Base-by-base conservation (phyloP, 2,113 vertebrate species). In the Alethe diademata region DNA sequence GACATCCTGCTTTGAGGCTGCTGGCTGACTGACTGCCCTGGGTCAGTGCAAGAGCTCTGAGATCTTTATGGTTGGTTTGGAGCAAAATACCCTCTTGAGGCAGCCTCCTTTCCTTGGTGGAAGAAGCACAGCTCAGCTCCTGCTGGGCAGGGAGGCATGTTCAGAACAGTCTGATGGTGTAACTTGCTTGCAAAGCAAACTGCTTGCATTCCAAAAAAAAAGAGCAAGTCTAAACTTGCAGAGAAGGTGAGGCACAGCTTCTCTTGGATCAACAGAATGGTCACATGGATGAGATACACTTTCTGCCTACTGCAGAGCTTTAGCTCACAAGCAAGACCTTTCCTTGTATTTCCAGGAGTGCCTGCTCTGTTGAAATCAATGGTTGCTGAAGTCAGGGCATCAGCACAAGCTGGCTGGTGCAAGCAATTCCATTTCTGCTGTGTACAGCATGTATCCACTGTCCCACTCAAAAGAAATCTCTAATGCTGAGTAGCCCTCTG, bases 1-100 rank as follows among this genome's bases (percentile, higher is more conserved):
- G 78, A 56, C n/a, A 67, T 67, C 48, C 35, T 81, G 24, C 51
- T 67, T 62, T 64, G 33, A 78, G 61, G 43, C 20, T 89, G 40
- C 72, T 51, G 38, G 9, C 56, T 92, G 72, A 24, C 43, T 65
- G 38, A 15, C 13, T 79, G 54, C 12, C 16, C 14, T 80, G 29
- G 29, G 15, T 47, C 22, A 80, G 0, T 0, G 1, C 25, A 53
- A 42, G 45, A 48, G 36, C 40, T 90, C 19, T 0, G 8, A 80
- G 67, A 20, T 61, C 19, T 53, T 61, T 42, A 2, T 81, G 23
- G 45, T 19, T 1, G 4, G 14, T 80, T 76, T 91, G 60, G 65
- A 91, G 40, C 43, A 42, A 58, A 79, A 48, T 56, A 40, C 8
- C n/a, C 29, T 85, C 23, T 88, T 38, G 2, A 6, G 5, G 20